Evolutionary conservation across 2,888 invertebrate species (phyloP), one percentile per base, ranked within the genome.

Genomic region (Lypha dubia): DNA sequence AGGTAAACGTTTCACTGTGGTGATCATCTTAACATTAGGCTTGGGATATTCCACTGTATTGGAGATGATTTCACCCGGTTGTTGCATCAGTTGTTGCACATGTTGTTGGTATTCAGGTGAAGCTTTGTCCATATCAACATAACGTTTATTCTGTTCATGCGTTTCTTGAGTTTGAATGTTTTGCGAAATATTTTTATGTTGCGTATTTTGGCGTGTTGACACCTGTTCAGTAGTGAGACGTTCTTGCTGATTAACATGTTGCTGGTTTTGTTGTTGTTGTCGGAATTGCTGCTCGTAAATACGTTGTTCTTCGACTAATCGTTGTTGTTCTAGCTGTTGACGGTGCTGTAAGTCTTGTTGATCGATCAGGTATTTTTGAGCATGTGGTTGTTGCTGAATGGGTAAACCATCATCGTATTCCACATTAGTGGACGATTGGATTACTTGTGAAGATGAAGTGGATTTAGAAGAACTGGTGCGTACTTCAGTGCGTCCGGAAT

Each of bases 1-100:
- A 0, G 94, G 94, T 53, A 95, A 91, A 63, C 94, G 94, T 87
- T 94, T 94, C 0, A 95, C 95, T 87, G 95, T 95, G 15, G 94
- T 94, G 8, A 94, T 93, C 85, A 95, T 94, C 92, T 94, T 94
- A 56, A 95, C 94, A 90, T 94, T 94, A 80, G 95, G 94, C 89
- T 95, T 95, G 67, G 94, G 94, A 90, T 95, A 94, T 87, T 94
- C 94, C 71, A 94, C 93, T 79, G 94, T 94, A 76, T 93, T 93
- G 7, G 94, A 94, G 15, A 94, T 93, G 79, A 94, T 91, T 87
- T 93, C 94, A 58, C 94, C 94, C 8, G 91, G 90, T 71, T 91
- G 90, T 1, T 90, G 87, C 89, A 92, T 91, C 1, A 91, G 74
- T 79, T 90, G 86, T 71, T 90, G 90, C 8, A 91, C 92, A 77